Evolutionary conservation across 2,888 invertebrate species (phyloP).

Genomic region (Xestia sexstrigata): DNA sequence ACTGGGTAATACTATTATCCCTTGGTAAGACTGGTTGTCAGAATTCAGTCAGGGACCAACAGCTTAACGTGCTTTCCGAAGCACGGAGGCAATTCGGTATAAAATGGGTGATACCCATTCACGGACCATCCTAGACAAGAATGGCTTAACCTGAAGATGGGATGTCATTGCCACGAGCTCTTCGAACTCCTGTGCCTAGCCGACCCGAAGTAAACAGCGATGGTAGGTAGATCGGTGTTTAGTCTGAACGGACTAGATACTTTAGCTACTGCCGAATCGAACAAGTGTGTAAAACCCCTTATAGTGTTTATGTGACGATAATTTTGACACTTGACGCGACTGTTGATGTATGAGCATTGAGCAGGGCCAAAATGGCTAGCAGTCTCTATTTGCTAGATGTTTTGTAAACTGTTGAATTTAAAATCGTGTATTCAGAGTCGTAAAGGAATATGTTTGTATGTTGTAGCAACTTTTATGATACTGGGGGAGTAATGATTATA

Average conservation of each 20-base stretch:
- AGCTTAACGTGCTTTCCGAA: too few relatives aligned
- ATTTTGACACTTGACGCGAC: constrained; percentile 8
- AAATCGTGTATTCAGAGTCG: neutral
- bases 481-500: neutral
- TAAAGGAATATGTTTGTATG: neutral
- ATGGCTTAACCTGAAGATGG: too few relatives aligned
- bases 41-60: too few relatives aligned
- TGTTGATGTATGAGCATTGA: neutral
- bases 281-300: neutral
- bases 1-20: too few relatives aligned
- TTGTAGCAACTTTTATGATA: neutral
- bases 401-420: neutral
- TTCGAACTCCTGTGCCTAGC: too few relatives aligned
- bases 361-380: neutral
- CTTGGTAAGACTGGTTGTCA: too few relatives aligned
- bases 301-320: constrained; percentile 1
- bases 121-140: too few relatives aligned
- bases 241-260: too few relatives aligned
- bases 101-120: too few relatives aligned
- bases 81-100: too few relatives aligned
- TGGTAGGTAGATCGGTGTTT: neutral
- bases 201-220: neutral
- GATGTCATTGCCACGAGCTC: too few relatives aligned
- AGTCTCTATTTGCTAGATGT: neutral
- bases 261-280: neutral